Conservation (phyloP, 2,113 vertebrate genomes). For the Clupea harengus region DNA sequence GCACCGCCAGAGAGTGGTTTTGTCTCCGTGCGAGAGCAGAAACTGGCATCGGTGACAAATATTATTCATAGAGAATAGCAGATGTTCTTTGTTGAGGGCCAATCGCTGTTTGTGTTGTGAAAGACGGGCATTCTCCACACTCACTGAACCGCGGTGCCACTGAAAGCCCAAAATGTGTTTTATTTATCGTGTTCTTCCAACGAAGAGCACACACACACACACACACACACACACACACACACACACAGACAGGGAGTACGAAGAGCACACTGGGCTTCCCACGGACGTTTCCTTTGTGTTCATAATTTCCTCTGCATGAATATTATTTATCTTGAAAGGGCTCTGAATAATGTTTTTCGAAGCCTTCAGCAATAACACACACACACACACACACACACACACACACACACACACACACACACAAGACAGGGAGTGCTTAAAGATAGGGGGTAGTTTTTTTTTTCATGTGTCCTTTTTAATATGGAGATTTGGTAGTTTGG, state of each 20-base stretch:
- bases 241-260: too few species aligned
- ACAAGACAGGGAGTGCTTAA: neutral
- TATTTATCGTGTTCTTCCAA: neutral
- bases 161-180: neutral
- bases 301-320: constrained; percentile 4
- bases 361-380: neutral
- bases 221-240: too few species aligned
- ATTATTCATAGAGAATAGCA: neutral
- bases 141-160: neutral
- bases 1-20: neutral
- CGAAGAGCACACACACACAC: neutral
- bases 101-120: neutral
- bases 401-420: neutral
- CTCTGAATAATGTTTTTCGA: neutral
- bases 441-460: neutral
- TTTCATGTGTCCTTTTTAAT: neutral
- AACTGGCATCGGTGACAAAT: neutral
- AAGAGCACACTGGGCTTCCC: neutral
- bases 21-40: neutral
- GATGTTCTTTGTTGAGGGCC: neutral
- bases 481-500: neutral
- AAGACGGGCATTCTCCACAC: neutral
- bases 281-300: neutral
- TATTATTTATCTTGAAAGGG: neutral
- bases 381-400: neutral